Conservation (phyloP, 2,888 invertebrate species). For the Drosophila borealis region DNA sequence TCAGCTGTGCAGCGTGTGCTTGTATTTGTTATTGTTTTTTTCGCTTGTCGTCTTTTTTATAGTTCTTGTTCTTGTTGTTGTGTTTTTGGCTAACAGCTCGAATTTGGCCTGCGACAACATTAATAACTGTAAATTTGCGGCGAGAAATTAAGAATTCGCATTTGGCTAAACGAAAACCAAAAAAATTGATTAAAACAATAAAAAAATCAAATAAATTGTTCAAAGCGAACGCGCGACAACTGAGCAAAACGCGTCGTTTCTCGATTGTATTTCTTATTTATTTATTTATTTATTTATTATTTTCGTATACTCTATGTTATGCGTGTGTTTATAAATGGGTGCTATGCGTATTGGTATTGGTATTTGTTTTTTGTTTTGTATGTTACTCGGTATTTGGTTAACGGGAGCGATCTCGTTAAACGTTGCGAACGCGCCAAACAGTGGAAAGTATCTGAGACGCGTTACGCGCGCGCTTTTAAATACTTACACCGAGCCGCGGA, state of each 20-base stretch:
- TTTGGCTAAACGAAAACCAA: slow-evolving; percentile 14
- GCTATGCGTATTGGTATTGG: not conserved
- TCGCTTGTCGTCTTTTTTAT: not conserved
- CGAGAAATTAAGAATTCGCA: slow-evolving; percentile 32
- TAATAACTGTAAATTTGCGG: slow-evolving; percentile 57
- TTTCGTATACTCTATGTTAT: slow-evolving; percentile 3
- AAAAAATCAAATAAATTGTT: slow-evolving; percentile 2
- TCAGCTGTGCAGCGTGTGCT: slow-evolving; percentile 46
- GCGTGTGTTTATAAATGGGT: not conserved
- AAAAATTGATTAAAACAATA: not conserved
- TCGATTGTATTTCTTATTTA: slow-evolving; percentile 3
- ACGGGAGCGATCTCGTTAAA: slow-evolving; percentile 50
- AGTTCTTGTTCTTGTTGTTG: slow-evolving; percentile 48
- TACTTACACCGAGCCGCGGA: slow-evolving; percentile 46
- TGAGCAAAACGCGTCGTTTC: too few relatives aligned
- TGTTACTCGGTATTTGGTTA: slow-evolving; percentile 22
- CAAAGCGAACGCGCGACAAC: not conserved
- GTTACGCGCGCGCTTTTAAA: slow-evolving; percentile 73
- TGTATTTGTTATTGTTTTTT: slow-evolving; percentile 24
- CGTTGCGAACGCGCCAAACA: slow-evolving; percentile 75
- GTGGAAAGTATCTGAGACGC: slow-evolving; percentile 77
- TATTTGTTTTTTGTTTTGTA: slow-evolving; percentile 10
- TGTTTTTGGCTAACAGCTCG: slow-evolving; percentile 27
- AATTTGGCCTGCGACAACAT: slow-evolving; percentile 58
- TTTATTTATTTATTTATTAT: slow-evolving; percentile 14